These are phyloP conservation scores for Paramisgurnus dabryanus DNA, from an alignment of 2,113 vertebrate genomes.

Conservation along the genomic window DNA sequence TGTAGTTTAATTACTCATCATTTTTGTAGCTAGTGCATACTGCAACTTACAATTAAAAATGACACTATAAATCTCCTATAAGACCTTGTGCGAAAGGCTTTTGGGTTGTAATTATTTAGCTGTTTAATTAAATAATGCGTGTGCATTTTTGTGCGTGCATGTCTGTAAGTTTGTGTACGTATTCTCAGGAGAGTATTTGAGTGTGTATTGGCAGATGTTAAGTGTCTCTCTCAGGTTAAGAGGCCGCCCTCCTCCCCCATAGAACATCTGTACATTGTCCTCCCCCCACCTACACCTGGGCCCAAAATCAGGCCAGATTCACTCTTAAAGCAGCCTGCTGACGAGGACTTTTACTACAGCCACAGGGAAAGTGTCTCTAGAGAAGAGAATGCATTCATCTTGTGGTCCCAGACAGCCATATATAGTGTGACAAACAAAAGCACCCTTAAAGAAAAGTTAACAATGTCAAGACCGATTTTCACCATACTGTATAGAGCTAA, in stretches of 20 bases:
- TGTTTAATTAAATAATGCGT: not conserved
- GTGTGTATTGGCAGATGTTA: slow-evolving; percentile 16
- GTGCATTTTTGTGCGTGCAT: slow-evolving; percentile 1
- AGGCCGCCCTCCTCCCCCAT: not conserved
- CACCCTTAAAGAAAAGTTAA: slow-evolving; percentile 45
- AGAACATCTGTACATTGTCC: slow-evolving; percentile 44
- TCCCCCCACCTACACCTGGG: slow-evolving; percentile 41
- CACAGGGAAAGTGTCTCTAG: slow-evolving; percentile 50
- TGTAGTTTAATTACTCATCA: not conserved
- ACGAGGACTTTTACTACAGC: slow-evolving; percentile 47
- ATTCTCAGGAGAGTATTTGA: not conserved
- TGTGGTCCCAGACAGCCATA: slow-evolving; percentile 49
- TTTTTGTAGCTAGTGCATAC: not conserved
- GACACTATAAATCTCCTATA: not conserved
- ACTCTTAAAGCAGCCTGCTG: slow-evolving; percentile 52
- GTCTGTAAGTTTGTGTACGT: not conserved
- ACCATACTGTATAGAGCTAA: slow-evolving; percentile 20
- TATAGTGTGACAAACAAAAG: slow-evolving; percentile 50
- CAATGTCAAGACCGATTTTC: slow-evolving; percentile 54
- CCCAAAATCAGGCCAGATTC: slow-evolving; percentile 46
- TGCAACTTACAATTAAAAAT: not conserved
- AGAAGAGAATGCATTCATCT: slow-evolving; percentile 47
- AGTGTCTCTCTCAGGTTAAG: slow-evolving; percentile 15
- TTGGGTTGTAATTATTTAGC: not conserved
- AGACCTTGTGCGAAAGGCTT: not conserved